Base-by-base conservation (phyloP, 2,888 invertebrate genomes). In the Saturnia japonica region DNA sequence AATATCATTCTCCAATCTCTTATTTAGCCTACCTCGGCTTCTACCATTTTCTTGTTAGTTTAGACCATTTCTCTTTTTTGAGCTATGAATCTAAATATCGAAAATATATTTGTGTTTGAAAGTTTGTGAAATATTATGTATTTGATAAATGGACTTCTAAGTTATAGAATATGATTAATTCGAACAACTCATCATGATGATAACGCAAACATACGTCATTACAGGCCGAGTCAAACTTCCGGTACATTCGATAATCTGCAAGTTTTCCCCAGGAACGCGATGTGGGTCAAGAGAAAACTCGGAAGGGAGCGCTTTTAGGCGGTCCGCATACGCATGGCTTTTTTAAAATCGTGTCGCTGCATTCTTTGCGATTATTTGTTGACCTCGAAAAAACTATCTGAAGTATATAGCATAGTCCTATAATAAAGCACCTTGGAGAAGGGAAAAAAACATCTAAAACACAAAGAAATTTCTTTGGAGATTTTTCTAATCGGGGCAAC, bases 231-330 rank as follows among this genome's bases (percentile, higher is more conserved):
- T 22, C 62, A 19, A 64, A 68, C 68, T 64, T 60, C 51, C 40
- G 75, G 84, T 85, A 86, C 85, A 89, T 87, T 89, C 89, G 89
- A 89, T 89, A 88, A 89, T 87, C 85, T 86, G 85, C 84, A 85
- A 88, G 89, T 88, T 88, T 87, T 86, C 82, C 84, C 80, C 80
- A 77, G 80, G 82, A 78, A 45, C 80, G 72, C 79, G 75, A 89
- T 89, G 81, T 89, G 85, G 89, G 89, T 90, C 90, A 89, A 88
- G 89, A 82, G 88, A 85, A 80, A 82, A 82, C 81, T 81, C 80
- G 75, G 81, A 77, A 77, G 82, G 79, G 79, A 71, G 79, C 72
- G 75, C 73, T 68, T 73, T 80, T 79, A 82, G 80, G 80, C 66
- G 34, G 69, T 57, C 70, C 69, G 72, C 76, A 83, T 68, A 70